Conservation (phyloP, 2,113 vertebrate species). For the Arothron firmamentum region DNA sequence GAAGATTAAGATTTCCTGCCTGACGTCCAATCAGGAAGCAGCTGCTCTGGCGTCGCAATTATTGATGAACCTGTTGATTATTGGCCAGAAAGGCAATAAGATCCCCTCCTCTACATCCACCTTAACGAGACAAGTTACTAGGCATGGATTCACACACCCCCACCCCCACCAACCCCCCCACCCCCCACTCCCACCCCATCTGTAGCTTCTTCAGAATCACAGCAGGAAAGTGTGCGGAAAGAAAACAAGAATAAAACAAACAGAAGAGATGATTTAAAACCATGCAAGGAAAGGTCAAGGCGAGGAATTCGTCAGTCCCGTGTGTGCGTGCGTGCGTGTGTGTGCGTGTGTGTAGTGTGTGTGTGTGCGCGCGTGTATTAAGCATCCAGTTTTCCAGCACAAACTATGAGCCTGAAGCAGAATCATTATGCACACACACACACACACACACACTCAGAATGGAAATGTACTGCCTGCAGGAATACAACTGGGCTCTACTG, state of each 20-base stretch:
- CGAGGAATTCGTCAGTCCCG: slow-evolving; percentile 37
- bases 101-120: background rate
- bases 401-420: slow-evolving; percentile 29
- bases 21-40: background rate
- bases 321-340: slow-evolving; percentile 8
- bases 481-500: slow-evolving; percentile 19
- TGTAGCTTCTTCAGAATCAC: slow-evolving; percentile 22
- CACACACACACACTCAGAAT: background rate
- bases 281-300: slow-evolving; percentile 30
- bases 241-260: slow-evolving; percentile 8
- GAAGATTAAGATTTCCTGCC: slow-evolving; percentile 12
- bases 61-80: slow-evolving; percentile 1
- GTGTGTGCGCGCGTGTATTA: no score
- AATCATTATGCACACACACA: slow-evolving; percentile 3
- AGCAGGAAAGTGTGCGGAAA: slow-evolving; percentile 35
- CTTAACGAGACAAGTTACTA: slow-evolving; percentile 1
- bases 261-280: slow-evolving; percentile 41
- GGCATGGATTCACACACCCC: background rate
- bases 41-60: background rate
- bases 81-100: background rate
- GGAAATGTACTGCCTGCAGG: slow-evolving; percentile 19
- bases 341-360: slow-evolving; percentile 1
- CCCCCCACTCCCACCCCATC: background rate
- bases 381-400: background rate
- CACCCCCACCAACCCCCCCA: no score